phyloP scores from a whole-genome alignment of 2,888 invertebrate genomes.

The Leptodirus hochenwartii region DNA sequence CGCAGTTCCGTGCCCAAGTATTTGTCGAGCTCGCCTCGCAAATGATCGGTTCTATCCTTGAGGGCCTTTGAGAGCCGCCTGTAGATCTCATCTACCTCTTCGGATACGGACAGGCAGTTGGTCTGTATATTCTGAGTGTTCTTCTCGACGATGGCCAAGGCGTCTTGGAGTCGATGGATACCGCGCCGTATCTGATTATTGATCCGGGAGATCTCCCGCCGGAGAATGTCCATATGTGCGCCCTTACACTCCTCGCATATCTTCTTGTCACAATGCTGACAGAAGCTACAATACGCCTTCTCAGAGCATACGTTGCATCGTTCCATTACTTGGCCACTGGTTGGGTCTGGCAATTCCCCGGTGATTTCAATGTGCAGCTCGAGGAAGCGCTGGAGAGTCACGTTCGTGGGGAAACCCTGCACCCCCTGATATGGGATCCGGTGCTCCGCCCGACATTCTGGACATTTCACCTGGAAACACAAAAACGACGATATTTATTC shows the following conservation, averaged over 20 bases:
- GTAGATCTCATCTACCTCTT: constrained; percentile 88
- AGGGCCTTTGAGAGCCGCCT: constrained; percentile 72
- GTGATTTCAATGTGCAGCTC: constrained; percentile 88
- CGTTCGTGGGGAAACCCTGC: constrained; percentile 89
- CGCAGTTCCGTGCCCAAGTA: constrained; percentile 79
- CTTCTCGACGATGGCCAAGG: constrained; percentile 67
- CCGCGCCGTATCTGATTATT: constrained; percentile 54
- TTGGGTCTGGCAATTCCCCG: constrained; percentile 79
- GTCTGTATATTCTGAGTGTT: constrained; percentile 75
- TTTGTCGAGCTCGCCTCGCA: constrained; percentile 74
- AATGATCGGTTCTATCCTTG: constrained; percentile 74
- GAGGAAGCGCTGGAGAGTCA: constrained; percentile 84
- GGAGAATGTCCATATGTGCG: constrained; percentile 88
- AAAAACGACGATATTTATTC: constrained; percentile 4
- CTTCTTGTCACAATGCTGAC: constrained; percentile 94
- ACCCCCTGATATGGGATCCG: constrained; percentile 90
- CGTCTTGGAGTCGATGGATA: constrained; percentile 75
- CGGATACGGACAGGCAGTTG: constrained; percentile 76
- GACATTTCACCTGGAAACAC: constrained; percentile 74
- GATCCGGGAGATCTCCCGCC: constrained; percentile 37
- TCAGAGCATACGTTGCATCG: constrained; percentile 86
- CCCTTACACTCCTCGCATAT: constrained; percentile 93
- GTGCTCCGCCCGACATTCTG: constrained; percentile 95
- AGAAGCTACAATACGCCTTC: constrained; percentile 72
- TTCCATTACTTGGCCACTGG: constrained; percentile 83